Base-by-base conservation (phyloP, 2,888 invertebrate species). In the Caprella mutica region DNA sequence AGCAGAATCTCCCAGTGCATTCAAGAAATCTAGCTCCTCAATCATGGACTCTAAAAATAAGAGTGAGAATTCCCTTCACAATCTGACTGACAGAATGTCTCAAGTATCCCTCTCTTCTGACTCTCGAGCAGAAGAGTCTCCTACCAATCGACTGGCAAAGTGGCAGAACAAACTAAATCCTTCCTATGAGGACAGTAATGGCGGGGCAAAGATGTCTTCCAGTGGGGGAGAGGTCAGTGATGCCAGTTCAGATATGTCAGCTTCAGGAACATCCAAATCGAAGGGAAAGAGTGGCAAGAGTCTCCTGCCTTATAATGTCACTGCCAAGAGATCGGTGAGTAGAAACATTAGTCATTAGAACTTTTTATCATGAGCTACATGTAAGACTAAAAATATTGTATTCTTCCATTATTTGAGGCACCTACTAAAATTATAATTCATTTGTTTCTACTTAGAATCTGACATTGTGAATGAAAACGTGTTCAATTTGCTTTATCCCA, bases 301-400 rank as follows among this genome's bases (percentile, higher is more conserved):
- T 51, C 60, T 60, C 14, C 53, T 64, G 12, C 64, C 64, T 3
- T 64, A 64, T 50, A 64, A 64, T 60, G 64, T 64, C 21, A 64
- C 64, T 17, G 64, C 64, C 17, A 64, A 60, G 23, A 54, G 60
- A 12, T 56, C 53, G 55, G 64, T 64, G 42, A 60, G 64, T 64
- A 46, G 1, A 35, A 30, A 17, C n/a, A n/a, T n/a, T n/a, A n/a
- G n/a, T n/a, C n/a, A n/a, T n/a, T n/a, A n/a, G n/a, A n/a, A n/a
- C n/a, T n/a, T n/a, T n/a, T n/a, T n/a, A n/a, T n/a, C n/a, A n/a
- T n/a, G n/a, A n/a, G n/a, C n/a, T n/a, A n/a, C n/a, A n/a, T n/a
- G n/a, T n/a, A n/a, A n/a, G n/a, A n/a, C n/a, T n/a, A n/a, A n/a
- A n/a, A n/a, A n/a, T n/a, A n/a, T n/a, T n/a, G n/a, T n/a, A n/a